These are phyloP conservation scores for Drosophila austrosaltans DNA, from an alignment of 2,888 invertebrate species.

Conservation along the genomic window DNA sequence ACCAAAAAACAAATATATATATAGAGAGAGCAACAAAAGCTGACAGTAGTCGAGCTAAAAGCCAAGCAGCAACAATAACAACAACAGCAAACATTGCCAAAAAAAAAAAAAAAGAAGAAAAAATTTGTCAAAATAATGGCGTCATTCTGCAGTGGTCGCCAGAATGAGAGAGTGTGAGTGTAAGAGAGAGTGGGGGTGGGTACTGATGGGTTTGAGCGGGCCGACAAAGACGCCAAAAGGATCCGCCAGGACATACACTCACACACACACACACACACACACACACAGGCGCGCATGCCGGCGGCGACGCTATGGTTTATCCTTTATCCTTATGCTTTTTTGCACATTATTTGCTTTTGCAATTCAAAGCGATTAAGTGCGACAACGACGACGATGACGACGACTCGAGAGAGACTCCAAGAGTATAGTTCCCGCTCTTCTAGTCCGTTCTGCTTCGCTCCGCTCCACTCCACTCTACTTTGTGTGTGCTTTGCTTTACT, in stretches of 20 bases:
- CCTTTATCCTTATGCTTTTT: slow-evolving; percentile 78
- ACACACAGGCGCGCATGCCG: slow-evolving; percentile 27
- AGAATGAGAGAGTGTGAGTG: slow-evolving; percentile 24
- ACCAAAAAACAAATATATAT: slow-evolving; percentile 6
- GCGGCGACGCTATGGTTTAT: slow-evolving; percentile 75
- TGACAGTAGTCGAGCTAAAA: slow-evolving; percentile 71
- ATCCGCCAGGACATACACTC: slow-evolving; percentile 56
- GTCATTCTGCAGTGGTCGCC: slow-evolving; percentile 76
- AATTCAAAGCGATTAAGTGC: slow-evolving; percentile 79
- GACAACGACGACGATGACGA: slow-evolving; percentile 43
- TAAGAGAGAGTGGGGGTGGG: slow-evolving; percentile 28
- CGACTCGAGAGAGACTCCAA: slow-evolving; percentile 30
- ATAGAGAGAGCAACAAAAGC: slow-evolving; percentile 65
- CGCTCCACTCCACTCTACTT: background rate
- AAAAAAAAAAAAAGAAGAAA: slow-evolving; percentile 60
- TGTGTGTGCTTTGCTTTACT: slow-evolving; percentile 26
- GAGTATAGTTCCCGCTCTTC: slow-evolving; percentile 12
- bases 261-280: slow-evolving; percentile 40
- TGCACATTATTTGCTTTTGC: slow-evolving; percentile 79
- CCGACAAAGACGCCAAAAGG: slow-evolving; percentile 72
- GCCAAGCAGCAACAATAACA: slow-evolving; percentile 49
- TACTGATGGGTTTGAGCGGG: slow-evolving; percentile 47
- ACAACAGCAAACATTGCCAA: slow-evolving; percentile 64
- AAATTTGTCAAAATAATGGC: slow-evolving; percentile 82
- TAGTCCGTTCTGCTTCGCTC: slow-evolving; percentile 22